A percentile compares a stretch with the other conserved stretches of the same genome.
These are phyloP conservation scores for Rapana venosa DNA, from an alignment of 2,888 invertebrate genomes.

Conservation along the genomic window DNA sequence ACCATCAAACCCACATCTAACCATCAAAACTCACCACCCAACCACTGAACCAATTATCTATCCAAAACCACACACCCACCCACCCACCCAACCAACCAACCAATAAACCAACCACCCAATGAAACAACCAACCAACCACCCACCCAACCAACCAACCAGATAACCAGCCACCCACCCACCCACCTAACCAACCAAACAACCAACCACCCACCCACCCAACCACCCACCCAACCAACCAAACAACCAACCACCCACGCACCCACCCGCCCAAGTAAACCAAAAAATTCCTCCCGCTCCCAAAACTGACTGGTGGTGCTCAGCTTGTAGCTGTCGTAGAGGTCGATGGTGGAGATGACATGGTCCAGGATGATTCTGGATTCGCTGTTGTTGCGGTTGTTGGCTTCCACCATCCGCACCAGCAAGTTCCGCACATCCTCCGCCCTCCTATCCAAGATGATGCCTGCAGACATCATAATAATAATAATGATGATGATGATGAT, in stretches of 20 bases:
- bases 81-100: neutral
- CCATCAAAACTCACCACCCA: neutral
- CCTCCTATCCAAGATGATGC: slow-evolving; percentile 50
- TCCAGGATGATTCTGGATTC: slow-evolving; percentile 47
- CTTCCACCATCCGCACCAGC: slow-evolving; percentile 44
- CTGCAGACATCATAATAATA: slow-evolving; percentile 27
- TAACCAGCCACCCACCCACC: neutral
- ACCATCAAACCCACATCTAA: neutral
- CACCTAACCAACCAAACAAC: neutral
- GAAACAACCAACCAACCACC: neutral
- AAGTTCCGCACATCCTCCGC: slow-evolving; percentile 44
- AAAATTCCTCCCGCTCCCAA: too few species aligned
- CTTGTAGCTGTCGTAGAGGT: slow-evolving; percentile 56
- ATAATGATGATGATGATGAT: too few species aligned
- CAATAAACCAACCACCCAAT: neutral
- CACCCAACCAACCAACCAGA: neutral
- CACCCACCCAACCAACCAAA: neutral
- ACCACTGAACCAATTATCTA: neutral
- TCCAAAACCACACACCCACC: neutral
- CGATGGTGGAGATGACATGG: slow-evolving; percentile 53
- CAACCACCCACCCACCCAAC: neutral
- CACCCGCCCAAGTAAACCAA: neutral
- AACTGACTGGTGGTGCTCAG: slow-evolving; percentile 53
- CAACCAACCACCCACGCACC: neutral
- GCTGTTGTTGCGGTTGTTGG: slow-evolving; percentile 49